Conservation (phyloP, 1,140 invertebrate genomes). For the Pseudoatta argentina region DNA sequence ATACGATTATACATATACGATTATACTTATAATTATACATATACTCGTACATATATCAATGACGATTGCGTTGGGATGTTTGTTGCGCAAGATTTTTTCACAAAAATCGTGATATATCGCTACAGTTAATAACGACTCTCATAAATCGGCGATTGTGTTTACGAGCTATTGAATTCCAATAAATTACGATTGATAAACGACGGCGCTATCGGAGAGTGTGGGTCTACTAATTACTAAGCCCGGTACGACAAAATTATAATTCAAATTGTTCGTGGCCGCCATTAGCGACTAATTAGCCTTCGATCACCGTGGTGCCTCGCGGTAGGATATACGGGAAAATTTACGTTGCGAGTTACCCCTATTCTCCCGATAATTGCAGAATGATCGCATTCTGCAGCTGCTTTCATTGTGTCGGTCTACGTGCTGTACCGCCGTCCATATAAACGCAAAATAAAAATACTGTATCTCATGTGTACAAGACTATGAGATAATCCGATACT, state of each 20-base stretch:
- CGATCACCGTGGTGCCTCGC: constrained; percentile 52
- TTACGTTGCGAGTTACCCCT: constrained; percentile 51
- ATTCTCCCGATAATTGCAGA: constrained; percentile 64
- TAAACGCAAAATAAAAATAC: constrained; percentile 52
- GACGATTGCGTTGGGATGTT: not conserved
- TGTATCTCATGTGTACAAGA: not conserved
- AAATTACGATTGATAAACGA: constrained; percentile 47
- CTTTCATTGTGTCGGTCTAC: constrained; percentile 49
- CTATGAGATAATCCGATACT: not conserved
- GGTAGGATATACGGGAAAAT: constrained; percentile 54
- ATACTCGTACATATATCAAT: not conserved
- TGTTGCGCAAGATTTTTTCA: not conserved
- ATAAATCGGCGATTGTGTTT: constrained; percentile 32
- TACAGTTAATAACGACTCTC: constrained; percentile 40
- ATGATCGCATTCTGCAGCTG: constrained; percentile 56
- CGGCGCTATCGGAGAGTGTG: constrained; percentile 15
- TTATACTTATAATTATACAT: not conserved
- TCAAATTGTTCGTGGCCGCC: constrained; percentile 53
- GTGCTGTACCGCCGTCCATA: constrained; percentile 5
- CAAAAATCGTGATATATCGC: constrained; percentile 14
- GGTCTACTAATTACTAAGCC: constrained; percentile 65
- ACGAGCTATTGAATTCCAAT: constrained; percentile 48
- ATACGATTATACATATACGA: no score
- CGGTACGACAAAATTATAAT: constrained; percentile 55
- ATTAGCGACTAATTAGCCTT: constrained; percentile 70